Evolutionary conservation across 2,113 vertebrate species (phyloP), one percentile per base, ranked within the genome.

Genomic region (Phainopepla nitens): DNA sequence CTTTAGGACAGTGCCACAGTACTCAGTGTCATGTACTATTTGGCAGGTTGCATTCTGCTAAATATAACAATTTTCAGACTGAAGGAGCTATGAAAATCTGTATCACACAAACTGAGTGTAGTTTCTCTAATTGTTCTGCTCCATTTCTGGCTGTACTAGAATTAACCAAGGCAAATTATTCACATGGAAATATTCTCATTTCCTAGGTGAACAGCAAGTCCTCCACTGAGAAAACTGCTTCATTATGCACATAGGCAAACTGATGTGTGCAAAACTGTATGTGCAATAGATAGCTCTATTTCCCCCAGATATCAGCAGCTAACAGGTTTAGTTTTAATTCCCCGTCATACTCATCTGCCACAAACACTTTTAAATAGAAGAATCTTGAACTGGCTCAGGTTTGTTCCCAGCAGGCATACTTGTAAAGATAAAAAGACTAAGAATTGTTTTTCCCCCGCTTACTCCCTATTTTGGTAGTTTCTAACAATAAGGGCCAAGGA

Each of bases 371-470:
- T 61, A 91, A 97, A 94, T 31, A 90, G 94, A 96, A 96, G 90
- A 96, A 96, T 95, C 96, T 94, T 96, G 95, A 97, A 93, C 92
- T 94, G 95, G 94, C 94, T 97, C 95, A 89, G 94, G 94, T 97
- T 96, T 82, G 87, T 84, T 94, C 88, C 96, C 95, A 97, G 94
- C 93, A 97, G 97, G 96, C 97, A 97, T 95, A 94, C 92, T 97
- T 95, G 94, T 96, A 95, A 95, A 97, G 97, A 97, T 97, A 97
- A 97, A 97, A 96, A 96, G 94, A 95, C 75, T 88, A 80, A 20
- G 85, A 54, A 41, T 93, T 72, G 64, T 44, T 7, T 36, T 9
- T 60, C 65, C 54, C 39, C 72, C 83, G 54, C 71, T 65, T 81
- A 47, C 53, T 90, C 36, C 58, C 45, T 78, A 17, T 83, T 96